Percentiles rank a stretch among this genome's conserved stretches.
phyloP scores from a whole-genome alignment of 2,888 invertebrate species.

The Drosophila koepferae region DNA sequence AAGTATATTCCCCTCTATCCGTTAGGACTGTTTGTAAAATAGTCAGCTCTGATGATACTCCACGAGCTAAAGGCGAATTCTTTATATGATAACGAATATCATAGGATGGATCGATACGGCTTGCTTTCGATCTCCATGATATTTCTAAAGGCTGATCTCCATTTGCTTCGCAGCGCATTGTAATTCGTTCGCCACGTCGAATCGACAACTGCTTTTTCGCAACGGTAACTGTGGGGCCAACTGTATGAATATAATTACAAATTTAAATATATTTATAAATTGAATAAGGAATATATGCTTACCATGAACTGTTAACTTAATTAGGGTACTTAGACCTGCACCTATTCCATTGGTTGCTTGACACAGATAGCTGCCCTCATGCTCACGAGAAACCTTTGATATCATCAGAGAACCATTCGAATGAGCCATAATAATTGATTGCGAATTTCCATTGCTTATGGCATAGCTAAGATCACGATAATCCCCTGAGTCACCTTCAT shows the following conservation, averaged over 20 bases:
- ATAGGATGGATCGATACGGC: conserved; percentile 86
- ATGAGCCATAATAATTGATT: conserved; percentile 83
- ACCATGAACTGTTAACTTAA: conserved; percentile 88
- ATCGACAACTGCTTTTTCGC: conserved; percentile 86
- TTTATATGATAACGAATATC: conserved; percentile 85
- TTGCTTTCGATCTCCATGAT: conserved; percentile 86
- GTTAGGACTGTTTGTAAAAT: conserved; percentile 86
- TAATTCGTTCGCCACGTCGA: conserved; percentile 86
- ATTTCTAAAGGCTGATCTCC: conserved; percentile 87
- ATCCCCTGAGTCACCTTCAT: conserved; percentile 85
- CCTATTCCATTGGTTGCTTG: conserved; percentile 88
- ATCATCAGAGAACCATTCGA: conserved; percentile 86
- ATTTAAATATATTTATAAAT: neutral
- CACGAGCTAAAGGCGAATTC: conserved; percentile 84
- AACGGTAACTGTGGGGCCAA: conserved; percentile 86
- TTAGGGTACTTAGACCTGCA: conserved; percentile 87
- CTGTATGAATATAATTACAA: conserved; percentile 66
- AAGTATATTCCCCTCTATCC: conserved; percentile 88
- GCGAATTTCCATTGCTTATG: conserved; percentile 65
- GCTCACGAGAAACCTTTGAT: conserved; percentile 86
- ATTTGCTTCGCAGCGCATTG: conserved; percentile 86
- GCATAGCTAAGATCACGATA: conserved; percentile 86
- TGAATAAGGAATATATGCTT: conserved; percentile 49
- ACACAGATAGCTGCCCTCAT: conserved; percentile 87
- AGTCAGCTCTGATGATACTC: conserved; percentile 87